Evolutionary conservation across 2,113 vertebrate species (phyloP), one percentile per base, ranked within the genome.

Genomic region (Theristicus caerulescens): DNA sequence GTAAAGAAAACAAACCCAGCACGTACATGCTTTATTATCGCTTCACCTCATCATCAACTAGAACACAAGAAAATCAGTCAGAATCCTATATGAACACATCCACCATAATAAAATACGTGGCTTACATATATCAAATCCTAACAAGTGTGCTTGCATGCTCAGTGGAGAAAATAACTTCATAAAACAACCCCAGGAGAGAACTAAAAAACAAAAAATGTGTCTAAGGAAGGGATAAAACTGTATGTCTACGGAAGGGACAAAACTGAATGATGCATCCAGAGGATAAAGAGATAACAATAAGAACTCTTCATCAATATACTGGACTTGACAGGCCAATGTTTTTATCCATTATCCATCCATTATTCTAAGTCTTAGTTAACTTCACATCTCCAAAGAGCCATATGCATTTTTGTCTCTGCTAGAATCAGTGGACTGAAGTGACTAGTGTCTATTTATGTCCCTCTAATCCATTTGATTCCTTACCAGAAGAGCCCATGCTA

Each of bases 41-140:
- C 92, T 95, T 92, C 91, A 94, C 82, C 97, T 95, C 92, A 84
- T 93, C 94, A 96, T 94, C 2, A 52, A 94, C 90, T 90, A 31
- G 64, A 91, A 88, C 82, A 84, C 69, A 72, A 47, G 71, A 94
- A 96, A 97, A 96, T 95, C 96, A 97, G 94, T 97, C 93, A 69
- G 87, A 94, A 88, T 61, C 88, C 92, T 82, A 95, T 69, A 95
- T 9, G 3, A 96, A 87, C 92, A 96, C 54, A 96, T 94, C 87
- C 69, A 94, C 95, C 88, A 64, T 90, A 82, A 97, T 96, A 97
- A 96, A 97, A 82, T 79, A 93, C 11, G 74, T 95, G 83, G 70
- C 92, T 97, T 97, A 96, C 88, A 94, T 95, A 95, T 69, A 96
- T 96, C 95, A 97, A 85, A 70, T 38, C 88, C 85, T 97, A 97